Base-by-base conservation (phyloP, 1,140 invertebrate species). In the Subanguina moxae region DNA sequence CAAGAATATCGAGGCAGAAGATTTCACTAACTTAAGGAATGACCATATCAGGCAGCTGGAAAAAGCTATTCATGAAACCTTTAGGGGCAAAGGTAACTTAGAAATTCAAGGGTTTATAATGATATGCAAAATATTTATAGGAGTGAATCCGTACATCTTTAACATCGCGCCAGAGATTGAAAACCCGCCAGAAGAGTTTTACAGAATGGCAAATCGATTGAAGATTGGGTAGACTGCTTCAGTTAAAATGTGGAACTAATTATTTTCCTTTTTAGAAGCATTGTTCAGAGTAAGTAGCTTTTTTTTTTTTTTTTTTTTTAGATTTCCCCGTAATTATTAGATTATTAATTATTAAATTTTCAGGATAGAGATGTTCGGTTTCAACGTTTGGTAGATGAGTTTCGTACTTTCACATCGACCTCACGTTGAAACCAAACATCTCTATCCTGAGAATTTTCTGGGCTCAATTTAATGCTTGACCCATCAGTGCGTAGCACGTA, bases 61-160 rank as follows among this genome's bases (percentile, higher is more conserved):
- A 65, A 64, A 68, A 28, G 66, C 78, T 27, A 76, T 80, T 27
- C 67, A 71, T 17, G 67, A 76, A 48, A 80, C 78, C 9, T 80
- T 80, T 63, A 57, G 68, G 19, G 78, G 78, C 17, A 73, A 66
- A 68, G 59, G 32, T 38, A 5, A 38, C 3, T 38, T 38, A 38
- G 11, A 11, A n/a, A n/a, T n/a, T n/a, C 32, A 38, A 38, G 3
- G 32, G 32, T 38, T 38, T n/a, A 38, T 3, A 11, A 38, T 5
- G 32, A 5, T 38, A 38, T 38, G 11, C 11, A 38, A 38, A 38
- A 5, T 3, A 38, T 3, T 38, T 38, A 5, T 38, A 38, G 32
- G 64, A 27, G 78, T 80, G 1, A 80, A 82, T 63, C 80, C 78
- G 9, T 80, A 82, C 67, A 76, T 80, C 57, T 83, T 58, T 46